These are phyloP conservation scores for Diachasma alloeum DNA, from an alignment of 1,140 invertebrate species.

Conservation along the genomic window DNA sequence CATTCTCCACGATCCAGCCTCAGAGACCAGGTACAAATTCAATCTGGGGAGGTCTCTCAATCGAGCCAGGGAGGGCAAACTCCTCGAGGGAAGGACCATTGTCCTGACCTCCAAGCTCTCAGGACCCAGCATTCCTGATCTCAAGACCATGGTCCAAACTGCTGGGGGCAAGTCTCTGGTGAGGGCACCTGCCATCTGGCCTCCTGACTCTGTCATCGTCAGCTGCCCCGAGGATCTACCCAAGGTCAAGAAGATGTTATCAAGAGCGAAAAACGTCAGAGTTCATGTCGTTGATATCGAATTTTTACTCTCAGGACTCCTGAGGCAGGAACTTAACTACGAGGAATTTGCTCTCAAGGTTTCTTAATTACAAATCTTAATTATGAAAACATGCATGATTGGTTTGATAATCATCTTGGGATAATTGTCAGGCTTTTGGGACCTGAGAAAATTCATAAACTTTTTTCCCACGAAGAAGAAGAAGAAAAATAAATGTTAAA, in stretches of 20 bases:
- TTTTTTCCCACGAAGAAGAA: no score
- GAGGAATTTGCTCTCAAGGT: not conserved
- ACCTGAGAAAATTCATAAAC: no score
- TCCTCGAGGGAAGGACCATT: slow-evolving; percentile 56
- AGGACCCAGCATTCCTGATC: slow-evolving; percentile 56
- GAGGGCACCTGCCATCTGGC: slow-evolving; percentile 51
- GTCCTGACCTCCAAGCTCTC: slow-evolving; percentile 59
- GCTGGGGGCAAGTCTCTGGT: slow-evolving; percentile 53
- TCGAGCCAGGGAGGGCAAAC: slow-evolving; percentile 45
- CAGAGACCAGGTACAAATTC: slow-evolving; percentile 61
- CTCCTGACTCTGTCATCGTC: slow-evolving; percentile 54
- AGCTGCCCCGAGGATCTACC: slow-evolving; percentile 50
- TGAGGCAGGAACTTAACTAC: slow-evolving; percentile 60
- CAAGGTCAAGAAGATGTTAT: slow-evolving; percentile 49
- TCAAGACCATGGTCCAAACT: slow-evolving; percentile 62
- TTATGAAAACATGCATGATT: not conserved
- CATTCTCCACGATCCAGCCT: slow-evolving; percentile 57
- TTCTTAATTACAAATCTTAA: not conserved
- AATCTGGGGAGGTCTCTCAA: slow-evolving; percentile 54
- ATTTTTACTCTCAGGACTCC: slow-evolving; percentile 61
- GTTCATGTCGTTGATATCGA: slow-evolving; percentile 58
- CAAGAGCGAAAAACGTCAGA: slow-evolving; percentile 47
- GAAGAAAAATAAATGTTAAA: no score
- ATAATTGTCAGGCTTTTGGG: no score
- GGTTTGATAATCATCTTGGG: no score